These are phyloP conservation scores for Chesias legatella DNA, from an alignment of 2,888 invertebrate genomes.

Conservation along the genomic window DNA sequence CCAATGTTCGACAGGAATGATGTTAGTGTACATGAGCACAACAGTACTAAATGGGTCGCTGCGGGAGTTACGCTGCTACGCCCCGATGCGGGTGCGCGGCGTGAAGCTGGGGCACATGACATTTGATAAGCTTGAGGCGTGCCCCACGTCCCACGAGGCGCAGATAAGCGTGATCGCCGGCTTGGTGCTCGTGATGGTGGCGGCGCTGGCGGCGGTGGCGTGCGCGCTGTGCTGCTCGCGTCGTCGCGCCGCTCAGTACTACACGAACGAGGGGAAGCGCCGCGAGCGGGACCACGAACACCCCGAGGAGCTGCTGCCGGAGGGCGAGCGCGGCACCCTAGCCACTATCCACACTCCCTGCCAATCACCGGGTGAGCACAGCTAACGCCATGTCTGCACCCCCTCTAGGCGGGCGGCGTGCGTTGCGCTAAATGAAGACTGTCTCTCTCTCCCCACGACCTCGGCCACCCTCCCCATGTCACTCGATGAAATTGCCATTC, in stretches of 20 bases:
- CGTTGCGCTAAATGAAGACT: constrained; percentile 30
- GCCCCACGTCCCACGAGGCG: constrained; percentile 76
- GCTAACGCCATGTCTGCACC: constrained; percentile 58
- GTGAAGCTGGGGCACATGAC: constrained; percentile 49
- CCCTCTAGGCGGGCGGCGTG: constrained; percentile 33
- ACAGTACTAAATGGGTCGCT: constrained; percentile 73
- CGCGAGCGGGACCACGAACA: constrained; percentile 62
- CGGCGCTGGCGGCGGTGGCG: constrained; percentile 75
- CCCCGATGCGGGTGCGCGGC: constrained; percentile 79
- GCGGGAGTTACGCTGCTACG: constrained; percentile 78
- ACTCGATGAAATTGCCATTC: constrained; percentile 39
- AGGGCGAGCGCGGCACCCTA: constrained; percentile 57
- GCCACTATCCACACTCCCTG: constrained; percentile 68
- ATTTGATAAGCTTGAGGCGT: constrained; percentile 55
- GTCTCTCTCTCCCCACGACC: constrained; percentile 28
- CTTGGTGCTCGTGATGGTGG: constrained; percentile 62
- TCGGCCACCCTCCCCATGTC: constrained; percentile 30
- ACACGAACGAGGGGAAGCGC: constrained; percentile 88
- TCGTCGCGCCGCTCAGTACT: constrained; percentile 86
- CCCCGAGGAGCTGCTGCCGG: constrained; percentile 59
- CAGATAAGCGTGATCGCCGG: constrained; percentile 79
- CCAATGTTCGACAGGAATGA: constrained; percentile 81
- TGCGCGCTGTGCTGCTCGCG: constrained; percentile 84
- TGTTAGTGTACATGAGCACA: constrained; percentile 80
- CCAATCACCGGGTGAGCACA: constrained; percentile 51